Base-by-base conservation (phyloP, 1,140 invertebrate genomes). In the Zaprionus nigranus region DNA sequence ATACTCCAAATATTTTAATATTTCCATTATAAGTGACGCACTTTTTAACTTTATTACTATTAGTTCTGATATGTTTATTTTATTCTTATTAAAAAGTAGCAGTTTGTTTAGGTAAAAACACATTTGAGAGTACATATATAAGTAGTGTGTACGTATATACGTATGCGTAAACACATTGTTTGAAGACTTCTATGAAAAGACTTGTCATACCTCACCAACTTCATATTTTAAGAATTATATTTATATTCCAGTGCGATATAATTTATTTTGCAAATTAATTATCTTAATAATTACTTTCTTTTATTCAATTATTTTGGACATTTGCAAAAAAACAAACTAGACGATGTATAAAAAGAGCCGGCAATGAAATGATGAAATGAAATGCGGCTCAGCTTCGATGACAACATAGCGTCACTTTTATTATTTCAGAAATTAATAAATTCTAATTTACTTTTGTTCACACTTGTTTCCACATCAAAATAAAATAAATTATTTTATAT, bases 151-250 rank as follows among this genome's bases (percentile, higher is more conserved):
- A 67, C 38, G 64, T 30, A 57, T 20, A 58, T 20, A 58, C 26
- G 30, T 58, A 30, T 58, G 20, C 9, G 15, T 26, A 24, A 51
- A 51, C 46, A 51, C 46, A 51, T 51, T 51, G 46, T 51, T 13
- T 13, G 46, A 24, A 51, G 46, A 24, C 9, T 24, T 63, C 36
- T 22, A 46, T 12, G 20, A 20, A 40, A 20, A 53, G n/a, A 53
- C 34, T 46, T 51, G 12, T n/a, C 71, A 20, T 74, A 75, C 72
- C 72, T 75, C 53, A 75, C 72, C 59, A 75, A 63, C 43, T 75
- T 75, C 72, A 75, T 75, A 22, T 58, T 75, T 36, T 13, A 51
- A 40, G 57, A 22, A 34, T 34, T 58, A 30, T 40, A 26, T 51
- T 22, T 34, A 17, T 51, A 28, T 34, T 51, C 34, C 30, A 53